Conservation (phyloP, 2,797 vertebrate genomes). For the Carcharodon carcharias region DNA sequence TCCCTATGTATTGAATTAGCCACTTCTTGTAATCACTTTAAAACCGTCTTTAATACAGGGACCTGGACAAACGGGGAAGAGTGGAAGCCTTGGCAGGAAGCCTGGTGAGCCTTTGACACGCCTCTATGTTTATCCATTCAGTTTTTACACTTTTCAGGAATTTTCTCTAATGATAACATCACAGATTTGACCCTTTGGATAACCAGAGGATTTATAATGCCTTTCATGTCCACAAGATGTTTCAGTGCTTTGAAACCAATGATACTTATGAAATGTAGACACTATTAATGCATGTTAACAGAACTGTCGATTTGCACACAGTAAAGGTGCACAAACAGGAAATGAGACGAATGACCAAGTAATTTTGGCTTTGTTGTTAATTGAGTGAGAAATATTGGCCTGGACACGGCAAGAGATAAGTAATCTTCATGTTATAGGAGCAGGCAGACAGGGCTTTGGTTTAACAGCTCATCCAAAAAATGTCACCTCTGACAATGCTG, state of each 20-base stretch:
- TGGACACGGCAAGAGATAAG: not conserved
- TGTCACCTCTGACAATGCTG: not conserved
- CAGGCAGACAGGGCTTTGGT: not conserved
- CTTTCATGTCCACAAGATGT: not conserved
- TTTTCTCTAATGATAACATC: not conserved
- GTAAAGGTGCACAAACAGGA: not conserved
- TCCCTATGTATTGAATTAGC: not conserved
- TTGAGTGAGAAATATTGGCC: not conserved
- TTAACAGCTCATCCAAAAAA: not conserved
- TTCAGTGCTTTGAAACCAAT: not conserved
- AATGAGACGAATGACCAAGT: not conserved
- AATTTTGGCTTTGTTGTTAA: not conserved
- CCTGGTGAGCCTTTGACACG: conserved; percentile 68
- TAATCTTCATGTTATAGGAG: not conserved
- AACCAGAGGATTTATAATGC: not conserved
- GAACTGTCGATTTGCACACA: not conserved
- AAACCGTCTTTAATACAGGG: conserved; percentile 59
- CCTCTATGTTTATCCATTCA: not conserved
- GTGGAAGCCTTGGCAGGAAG: conserved; percentile 93
- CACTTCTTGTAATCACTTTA: not conserved
- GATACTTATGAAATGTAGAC: not conserved
- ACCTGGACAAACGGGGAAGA: conserved; percentile 83
- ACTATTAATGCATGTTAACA: not conserved
- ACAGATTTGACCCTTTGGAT: not conserved
- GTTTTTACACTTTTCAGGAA: not conserved